Evolutionary conservation across 2,797 vertebrate genomes (phyloP), one percentile per base, ranked within the genome.

Genomic region (Sitta carolinensis): DNA sequence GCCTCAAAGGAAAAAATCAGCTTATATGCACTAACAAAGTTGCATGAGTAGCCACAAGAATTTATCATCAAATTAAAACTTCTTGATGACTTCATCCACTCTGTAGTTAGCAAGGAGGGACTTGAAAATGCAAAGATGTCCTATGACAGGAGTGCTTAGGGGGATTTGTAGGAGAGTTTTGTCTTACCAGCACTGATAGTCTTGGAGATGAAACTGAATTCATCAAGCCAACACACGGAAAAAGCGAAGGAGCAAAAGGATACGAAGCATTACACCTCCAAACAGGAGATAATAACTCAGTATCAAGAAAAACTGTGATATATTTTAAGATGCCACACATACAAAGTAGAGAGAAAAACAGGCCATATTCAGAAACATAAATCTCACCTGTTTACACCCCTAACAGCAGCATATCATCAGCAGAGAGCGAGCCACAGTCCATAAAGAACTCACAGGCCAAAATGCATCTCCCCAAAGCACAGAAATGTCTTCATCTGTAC

Each of bases 381-480:
- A 75, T 69, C 47, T 73, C 58, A 75, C 13, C 50, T 36, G 29
- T 51, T 61, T 62, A 67, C 47, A 73, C 9, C 5, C 11, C 11
- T 58, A 63, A 16, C 3, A 63, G 16, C 7, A 61, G 52, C 13
- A 16, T 5, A 61, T 21, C 21, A 51, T 10, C 50, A 86, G 20
- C 38, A 55, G 22, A 34, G 38, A 74, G 32, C 0, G 0, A 82
- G 52, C 10, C 59, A 67, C 15, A 58, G 17, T 3, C 68, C n/a
- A 19, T 21, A 27, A 47, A 34, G 68, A 68, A 69, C 16, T 57
- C 45, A 29, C 17, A 76, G 63, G 45, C 17, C n/a, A 58, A 90
- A 50, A 3, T 4, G 20, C 5, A 2, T 15, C 0, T 0, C 14
- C 42, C n/a, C 15, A 7, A 29, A 83, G 77, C 8, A 68, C 5